Evolutionary conservation across 2,888 invertebrate species (phyloP), one percentile per base, ranked within the genome.

Genomic region (Autographa gamma): DNA sequence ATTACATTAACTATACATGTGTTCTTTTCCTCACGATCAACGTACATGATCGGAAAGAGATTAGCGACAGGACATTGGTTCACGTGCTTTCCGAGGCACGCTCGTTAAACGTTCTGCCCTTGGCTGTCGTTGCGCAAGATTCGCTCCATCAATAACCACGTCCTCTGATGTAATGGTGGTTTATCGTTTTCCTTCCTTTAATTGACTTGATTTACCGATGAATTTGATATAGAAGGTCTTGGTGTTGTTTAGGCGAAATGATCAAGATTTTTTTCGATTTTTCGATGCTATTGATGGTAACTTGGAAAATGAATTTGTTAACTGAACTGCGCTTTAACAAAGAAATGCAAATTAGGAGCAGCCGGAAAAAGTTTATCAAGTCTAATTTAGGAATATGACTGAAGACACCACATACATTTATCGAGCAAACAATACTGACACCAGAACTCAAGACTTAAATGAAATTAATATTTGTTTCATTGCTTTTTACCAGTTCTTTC

Each of bases 101-200:
- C n/a, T 48, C 48, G 48, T 48, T 48, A 48, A n/a, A 48, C 48
- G 48, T 6, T n/a, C n/a, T 56, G 54, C 54, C 54, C 54, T 56
- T 56, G 54, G 14, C 7, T 6, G 13, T 19, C 13, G 25, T 56
- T 56, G 54, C 54, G 25, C 54, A 56, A 56, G 19, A 19, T 14
- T 19, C 25, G 54, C 19, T 56, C 25, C 54, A 19, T 1, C 18
- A 9, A 18, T 56, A 19, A 56, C 54, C 54, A 56, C 54, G 25
- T 56, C 19, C 54, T 25, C 25, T 19, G 54, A 56, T 13, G 54
- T 25, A 56, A 56, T 25, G 54, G 54, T 19, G 54, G 2, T 56
- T 5, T 4, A n/a, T 48, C 19, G 54, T 56, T 56, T 56, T 56
- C 54, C 54, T 56, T 56, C 54, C 54, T 56, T 56, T 56, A 11